Conservation (phyloP, 2,888 invertebrate genomes). For the Xanthorhoe designata region DNA sequence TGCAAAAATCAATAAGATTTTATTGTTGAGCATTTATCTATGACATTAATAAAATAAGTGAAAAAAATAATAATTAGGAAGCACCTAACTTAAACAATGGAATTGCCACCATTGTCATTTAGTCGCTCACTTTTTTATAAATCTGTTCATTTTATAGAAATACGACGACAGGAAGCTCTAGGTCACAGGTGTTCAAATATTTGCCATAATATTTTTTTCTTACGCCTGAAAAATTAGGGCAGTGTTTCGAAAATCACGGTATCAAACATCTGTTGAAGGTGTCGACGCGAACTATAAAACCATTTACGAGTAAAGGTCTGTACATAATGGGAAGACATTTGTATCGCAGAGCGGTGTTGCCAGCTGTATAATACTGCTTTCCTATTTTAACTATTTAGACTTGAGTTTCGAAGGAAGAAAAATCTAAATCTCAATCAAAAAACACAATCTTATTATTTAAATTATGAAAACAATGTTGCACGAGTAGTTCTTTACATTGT, state of each 20-base stretch:
- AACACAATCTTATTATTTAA: no score
- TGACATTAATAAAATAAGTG: no score
- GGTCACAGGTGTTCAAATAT: not conserved
- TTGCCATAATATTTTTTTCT: not conserved
- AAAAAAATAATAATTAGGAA: no score
- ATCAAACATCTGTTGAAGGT: constrained; percentile 56
- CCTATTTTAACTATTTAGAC: no score
- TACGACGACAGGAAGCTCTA: not conserved
- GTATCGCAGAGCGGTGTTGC: constrained; percentile 26
- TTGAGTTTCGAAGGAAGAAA: no score
- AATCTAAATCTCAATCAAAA: no score
- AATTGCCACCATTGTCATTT: no score
- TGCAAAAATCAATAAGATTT: no score
- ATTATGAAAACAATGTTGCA: no score
- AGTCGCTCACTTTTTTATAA: not conserved
- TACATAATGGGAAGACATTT: constrained; percentile 43
- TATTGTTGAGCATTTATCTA: no score
- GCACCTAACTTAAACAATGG: no score
- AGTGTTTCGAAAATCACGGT: constrained; percentile 35
- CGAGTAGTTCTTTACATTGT: no score
- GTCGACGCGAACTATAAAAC: constrained; percentile 65
- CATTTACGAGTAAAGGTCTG: constrained; percentile 54
- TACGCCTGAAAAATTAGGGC: constrained; percentile 9
- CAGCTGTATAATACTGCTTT: constrained; percentile 9
- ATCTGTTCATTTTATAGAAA: not conserved